phyloP scores from a whole-genome alignment of 2,888 invertebrate genomes.

The Protonemura montana region DNA sequence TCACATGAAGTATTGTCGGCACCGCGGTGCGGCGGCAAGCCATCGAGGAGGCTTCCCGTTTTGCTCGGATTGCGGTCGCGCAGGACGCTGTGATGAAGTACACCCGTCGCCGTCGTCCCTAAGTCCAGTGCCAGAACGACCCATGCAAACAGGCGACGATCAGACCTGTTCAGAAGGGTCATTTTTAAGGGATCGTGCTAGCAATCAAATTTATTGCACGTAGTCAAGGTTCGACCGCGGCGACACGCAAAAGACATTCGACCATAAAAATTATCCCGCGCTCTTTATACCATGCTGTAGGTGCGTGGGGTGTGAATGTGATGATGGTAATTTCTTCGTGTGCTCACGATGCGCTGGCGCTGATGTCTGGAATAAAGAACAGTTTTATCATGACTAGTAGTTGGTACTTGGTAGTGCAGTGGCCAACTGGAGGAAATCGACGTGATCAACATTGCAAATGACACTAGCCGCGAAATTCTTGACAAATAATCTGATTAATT shows the following conservation, averaged over 20 bases:
- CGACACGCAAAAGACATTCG: not conserved
- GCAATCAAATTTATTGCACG: not conserved
- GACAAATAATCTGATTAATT: not conserved
- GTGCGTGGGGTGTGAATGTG: constrained; percentile 12
- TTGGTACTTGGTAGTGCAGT: not conserved
- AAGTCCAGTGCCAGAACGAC: not conserved
- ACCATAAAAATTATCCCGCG: not conserved
- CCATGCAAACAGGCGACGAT: not conserved
- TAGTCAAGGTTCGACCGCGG: not conserved
- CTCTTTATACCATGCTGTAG: not conserved
- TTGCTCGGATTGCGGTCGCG: not conserved
- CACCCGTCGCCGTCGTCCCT: not conserved
- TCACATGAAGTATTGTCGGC: not conserved
- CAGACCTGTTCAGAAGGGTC: not conserved
- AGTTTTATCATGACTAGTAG: not conserved
- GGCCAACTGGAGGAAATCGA: not conserved
- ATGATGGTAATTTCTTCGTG: not conserved
- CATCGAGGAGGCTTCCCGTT: not conserved
- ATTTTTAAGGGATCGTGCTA: not conserved
- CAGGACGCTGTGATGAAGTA: not conserved
- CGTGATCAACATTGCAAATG: not conserved
- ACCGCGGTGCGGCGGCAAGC: not conserved
- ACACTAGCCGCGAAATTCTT: not conserved
- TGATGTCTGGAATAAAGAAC: not conserved
- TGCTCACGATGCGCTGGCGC: not conserved